These are phyloP conservation scores for Drosophila simulans DNA, from an alignment of 1,140 invertebrate genomes.

Conservation along the genomic window DNA sequence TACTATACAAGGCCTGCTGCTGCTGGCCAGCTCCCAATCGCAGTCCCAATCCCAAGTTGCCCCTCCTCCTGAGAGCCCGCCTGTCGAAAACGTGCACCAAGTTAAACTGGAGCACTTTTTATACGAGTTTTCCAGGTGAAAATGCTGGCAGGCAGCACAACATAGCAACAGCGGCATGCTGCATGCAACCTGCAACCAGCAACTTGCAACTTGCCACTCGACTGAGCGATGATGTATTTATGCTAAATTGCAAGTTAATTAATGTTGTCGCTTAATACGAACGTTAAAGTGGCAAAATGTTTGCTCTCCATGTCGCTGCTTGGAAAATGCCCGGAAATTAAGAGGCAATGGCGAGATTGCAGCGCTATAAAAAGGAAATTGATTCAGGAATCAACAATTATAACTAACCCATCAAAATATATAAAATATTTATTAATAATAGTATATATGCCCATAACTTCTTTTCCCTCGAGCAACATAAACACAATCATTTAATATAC, in stretches of 20 bases:
- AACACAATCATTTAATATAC: too few species aligned
- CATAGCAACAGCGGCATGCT: constrained; percentile 9
- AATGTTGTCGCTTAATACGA: constrained; percentile 69
- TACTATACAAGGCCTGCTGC: constrained; percentile 60
- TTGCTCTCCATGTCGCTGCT: constrained; percentile 44
- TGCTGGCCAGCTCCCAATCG: constrained; percentile 25
- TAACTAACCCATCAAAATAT: too few species aligned
- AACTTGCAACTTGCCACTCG: constrained; percentile 21
- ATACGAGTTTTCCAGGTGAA: constrained; percentile 77
- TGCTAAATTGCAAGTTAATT: constrained; percentile 82
- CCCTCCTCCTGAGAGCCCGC: constrained; percentile 14
- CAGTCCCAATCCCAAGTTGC: not conserved
- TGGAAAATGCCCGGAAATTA: constrained; percentile 62
- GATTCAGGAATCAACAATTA: constrained; percentile 1
- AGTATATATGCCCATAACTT: too few species aligned
- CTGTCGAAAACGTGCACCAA: constrained; percentile 75
- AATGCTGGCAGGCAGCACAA: constrained; percentile 30
- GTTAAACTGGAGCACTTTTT: constrained; percentile 82
- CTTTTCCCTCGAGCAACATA: too few species aligned
- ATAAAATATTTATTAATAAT: too few species aligned
- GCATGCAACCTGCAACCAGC: constrained; percentile 14
- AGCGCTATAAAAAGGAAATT: constrained; percentile 1
- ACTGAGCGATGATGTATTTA: constrained; percentile 80
- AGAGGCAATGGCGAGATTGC: not conserved
- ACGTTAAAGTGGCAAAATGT: constrained; percentile 76